These are phyloP conservation scores for Siniperca obscura DNA, from an alignment of 2,797 vertebrate genomes.

Conservation along the genomic window DNA sequence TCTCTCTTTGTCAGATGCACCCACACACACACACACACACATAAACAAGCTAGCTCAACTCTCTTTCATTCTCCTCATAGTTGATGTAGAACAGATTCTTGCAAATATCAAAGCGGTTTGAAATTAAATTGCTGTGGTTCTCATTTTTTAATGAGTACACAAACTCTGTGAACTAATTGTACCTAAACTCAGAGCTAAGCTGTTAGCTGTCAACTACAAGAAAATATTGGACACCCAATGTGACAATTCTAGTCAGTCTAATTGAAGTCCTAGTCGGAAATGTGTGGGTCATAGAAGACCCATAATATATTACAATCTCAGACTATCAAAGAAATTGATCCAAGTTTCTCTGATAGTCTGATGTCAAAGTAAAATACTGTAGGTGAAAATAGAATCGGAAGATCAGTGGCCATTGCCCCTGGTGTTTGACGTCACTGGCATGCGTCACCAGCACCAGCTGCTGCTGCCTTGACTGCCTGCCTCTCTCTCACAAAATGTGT, in stretches of 20 bases:
- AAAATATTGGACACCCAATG: not conserved
- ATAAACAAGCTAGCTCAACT: not conserved
- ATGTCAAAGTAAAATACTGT: constrained; percentile 47
- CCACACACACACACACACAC: not conserved
- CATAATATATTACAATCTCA: not conserved
- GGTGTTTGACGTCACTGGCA: constrained; percentile 75
- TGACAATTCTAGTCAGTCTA: not conserved
- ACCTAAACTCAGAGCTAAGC: constrained; percentile 16
- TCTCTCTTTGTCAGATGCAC: not conserved
- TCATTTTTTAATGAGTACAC: constrained; percentile 41
- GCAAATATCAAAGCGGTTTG: constrained; percentile 49
- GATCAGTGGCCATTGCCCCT: constrained; percentile 53
- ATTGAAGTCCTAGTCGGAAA: not conserved
- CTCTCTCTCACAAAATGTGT: constrained; percentile 71
- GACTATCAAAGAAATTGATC: constrained; percentile 14
- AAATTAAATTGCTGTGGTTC: constrained; percentile 28
- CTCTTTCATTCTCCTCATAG: constrained; percentile 2
- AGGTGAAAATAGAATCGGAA: constrained; percentile 64
- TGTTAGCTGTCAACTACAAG: not conserved
- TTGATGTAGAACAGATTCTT: constrained; percentile 48
- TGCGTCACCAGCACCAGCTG: constrained; percentile 81
- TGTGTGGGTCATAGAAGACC: not conserved
- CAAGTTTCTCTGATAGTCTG: constrained; percentile 17
- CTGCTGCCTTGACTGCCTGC: constrained; percentile 64
- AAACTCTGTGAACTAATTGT: constrained; percentile 45